Evolutionary conservation across 23 tunicate genomes (phyloP).

Genomic region (Halocynthia aurantium): DNA sequence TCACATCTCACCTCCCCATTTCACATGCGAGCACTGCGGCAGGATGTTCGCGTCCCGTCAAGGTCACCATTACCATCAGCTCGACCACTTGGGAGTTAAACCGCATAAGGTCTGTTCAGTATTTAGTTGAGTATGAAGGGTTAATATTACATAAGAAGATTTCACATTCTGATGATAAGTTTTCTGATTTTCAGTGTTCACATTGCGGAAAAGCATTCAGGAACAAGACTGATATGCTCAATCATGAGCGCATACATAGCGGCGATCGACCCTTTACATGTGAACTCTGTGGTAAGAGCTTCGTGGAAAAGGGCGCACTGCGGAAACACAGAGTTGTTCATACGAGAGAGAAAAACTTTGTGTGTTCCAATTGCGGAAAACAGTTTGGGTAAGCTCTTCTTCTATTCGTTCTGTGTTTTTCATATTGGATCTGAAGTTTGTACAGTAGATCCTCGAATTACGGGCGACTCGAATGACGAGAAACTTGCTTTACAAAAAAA

Average conservation of each 20-base stretch:
- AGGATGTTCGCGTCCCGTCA: constrained; percentile 16
- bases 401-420: no score
- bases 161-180: no score
- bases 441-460: no score
- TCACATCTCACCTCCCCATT: constrained; percentile 23
- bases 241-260: constrained; percentile 49
- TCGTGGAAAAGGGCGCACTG: constrained; percentile 38
- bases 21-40: constrained; percentile 28
- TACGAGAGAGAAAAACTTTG: constrained; percentile 35
- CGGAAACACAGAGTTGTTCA: constrained; percentile 42
- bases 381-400: constrained; percentile 23
- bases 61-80: constrained; percentile 32
- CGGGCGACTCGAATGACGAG: no score
- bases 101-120: constrained; percentile 14
- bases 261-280: constrained; percentile 42
- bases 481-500: no score
- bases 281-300: constrained; percentile 40
- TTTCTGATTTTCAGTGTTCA: background rate
- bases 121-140: no score
- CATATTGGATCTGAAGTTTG: no score
- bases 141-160: no score
- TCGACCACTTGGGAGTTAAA: constrained; percentile 24
- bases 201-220: constrained; percentile 36
- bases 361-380: constrained; percentile 35
- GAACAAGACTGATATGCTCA: constrained; percentile 29